phyloP scores from a whole-genome alignment of 1,140 invertebrate species.

The Lepeophtheirus salmonis region DNA sequence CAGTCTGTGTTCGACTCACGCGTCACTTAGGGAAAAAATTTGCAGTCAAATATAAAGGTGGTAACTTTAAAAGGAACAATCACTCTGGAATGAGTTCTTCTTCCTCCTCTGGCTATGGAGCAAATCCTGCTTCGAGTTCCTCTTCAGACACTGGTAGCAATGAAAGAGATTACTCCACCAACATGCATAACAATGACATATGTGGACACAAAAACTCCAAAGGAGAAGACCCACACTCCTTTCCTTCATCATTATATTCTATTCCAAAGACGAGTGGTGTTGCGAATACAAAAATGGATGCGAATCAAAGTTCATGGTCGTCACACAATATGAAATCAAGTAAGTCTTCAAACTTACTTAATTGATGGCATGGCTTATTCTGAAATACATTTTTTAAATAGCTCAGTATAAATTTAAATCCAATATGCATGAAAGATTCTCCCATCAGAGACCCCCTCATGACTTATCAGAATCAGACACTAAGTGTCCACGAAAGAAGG shows the following conservation, averaged over 20 bases:
- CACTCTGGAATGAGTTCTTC: neutral
- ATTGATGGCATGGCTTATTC: too few species aligned
- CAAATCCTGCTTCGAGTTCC: neutral
- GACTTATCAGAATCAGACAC: neutral
- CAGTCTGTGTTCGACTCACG: slow-evolving; percentile 56
- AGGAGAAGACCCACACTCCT: too few species aligned
- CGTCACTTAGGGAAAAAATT: slow-evolving; percentile 65
- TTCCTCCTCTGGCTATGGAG: neutral
- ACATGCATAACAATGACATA: too few species aligned
- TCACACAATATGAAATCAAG: too few species aligned
- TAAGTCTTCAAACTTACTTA: too few species aligned
- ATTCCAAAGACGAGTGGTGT: too few species aligned
- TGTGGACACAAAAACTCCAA: too few species aligned
- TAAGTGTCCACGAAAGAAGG: neutral
- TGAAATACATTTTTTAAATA: too few species aligned
- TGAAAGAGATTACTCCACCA: too few species aligned
- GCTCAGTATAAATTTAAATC: slow-evolving; percentile 67
- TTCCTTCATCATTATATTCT: too few species aligned
- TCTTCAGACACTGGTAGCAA: neutral
- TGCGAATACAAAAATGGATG: too few species aligned
- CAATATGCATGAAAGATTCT: slow-evolving; percentile 70
- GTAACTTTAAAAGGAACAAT: neutral
- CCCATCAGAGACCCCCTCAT: slow-evolving; percentile 1
- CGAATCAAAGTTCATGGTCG: too few species aligned
- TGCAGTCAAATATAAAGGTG: slow-evolving; percentile 30